These are phyloP conservation scores for Drosophila pseudoobscura DNA, from an alignment of 1,140 invertebrate genomes.

Conservation along the genomic window DNA sequence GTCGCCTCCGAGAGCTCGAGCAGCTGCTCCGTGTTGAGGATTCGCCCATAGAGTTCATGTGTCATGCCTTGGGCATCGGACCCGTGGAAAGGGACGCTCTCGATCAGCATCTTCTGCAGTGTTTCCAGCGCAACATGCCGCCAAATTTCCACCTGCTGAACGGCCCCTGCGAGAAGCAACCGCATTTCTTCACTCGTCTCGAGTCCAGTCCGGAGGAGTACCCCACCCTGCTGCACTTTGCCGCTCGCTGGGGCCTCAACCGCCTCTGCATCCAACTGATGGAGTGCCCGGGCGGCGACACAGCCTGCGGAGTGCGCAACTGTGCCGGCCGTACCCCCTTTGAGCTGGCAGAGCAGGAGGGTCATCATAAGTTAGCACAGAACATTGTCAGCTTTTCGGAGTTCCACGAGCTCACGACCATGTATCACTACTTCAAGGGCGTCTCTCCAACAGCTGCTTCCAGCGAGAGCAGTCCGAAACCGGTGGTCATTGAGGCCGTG, in stretches of 20 bases:
- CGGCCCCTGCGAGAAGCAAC: slow-evolving; percentile 84
- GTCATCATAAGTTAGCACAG: slow-evolving; percentile 88
- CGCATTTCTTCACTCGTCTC: slow-evolving; percentile 70
- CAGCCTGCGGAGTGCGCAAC: slow-evolving; percentile 91
- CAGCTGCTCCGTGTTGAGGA: slow-evolving; percentile 90
- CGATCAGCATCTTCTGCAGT: slow-evolving; percentile 91
- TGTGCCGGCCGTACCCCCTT: slow-evolving; percentile 90
- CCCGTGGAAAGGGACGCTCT: slow-evolving; percentile 90
- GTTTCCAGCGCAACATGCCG: slow-evolving; percentile 92
- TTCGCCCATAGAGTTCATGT: slow-evolving; percentile 93
- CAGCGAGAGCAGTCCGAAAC: slow-evolving; percentile 45
- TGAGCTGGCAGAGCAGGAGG: slow-evolving; percentile 90
- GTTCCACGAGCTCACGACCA: slow-evolving; percentile 92
- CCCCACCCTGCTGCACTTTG: slow-evolving; percentile 94
- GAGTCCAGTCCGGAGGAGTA: slow-evolving; percentile 88
- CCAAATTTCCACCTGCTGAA: slow-evolving; percentile 91
- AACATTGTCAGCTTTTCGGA: slow-evolving; percentile 91
- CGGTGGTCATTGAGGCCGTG: slow-evolving; percentile 67
- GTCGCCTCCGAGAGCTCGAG: slow-evolving; percentile 91
- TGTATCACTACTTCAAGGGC: slow-evolving; percentile 92
- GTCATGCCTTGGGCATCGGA: slow-evolving; percentile 92
- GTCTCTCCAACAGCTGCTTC: slow-evolving; percentile 84
- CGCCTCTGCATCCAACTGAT: slow-evolving; percentile 91
- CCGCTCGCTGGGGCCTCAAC: slow-evolving; percentile 92
- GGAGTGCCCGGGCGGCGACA: slow-evolving; percentile 92